Evolutionary conservation across 2,113 vertebrate species (phyloP).

Genomic region (Oceanodroma tethys): DNA sequence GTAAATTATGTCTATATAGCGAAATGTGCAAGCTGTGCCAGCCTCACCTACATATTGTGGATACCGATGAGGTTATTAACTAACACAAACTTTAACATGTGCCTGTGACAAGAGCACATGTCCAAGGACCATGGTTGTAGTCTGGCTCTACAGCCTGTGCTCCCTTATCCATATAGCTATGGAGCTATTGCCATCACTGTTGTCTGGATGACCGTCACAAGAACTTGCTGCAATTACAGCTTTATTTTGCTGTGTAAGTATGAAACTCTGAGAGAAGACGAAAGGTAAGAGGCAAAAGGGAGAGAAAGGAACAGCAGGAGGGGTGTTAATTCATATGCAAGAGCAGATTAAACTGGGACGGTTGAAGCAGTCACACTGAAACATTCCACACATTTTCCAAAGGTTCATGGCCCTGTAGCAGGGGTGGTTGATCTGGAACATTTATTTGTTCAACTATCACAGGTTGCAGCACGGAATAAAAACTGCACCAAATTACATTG

Average conservation of each 20-base stretch:
- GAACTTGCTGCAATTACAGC: not conserved
- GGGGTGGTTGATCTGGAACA: not conserved
- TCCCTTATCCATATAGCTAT: not conserved
- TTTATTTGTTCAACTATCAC: not conserved
- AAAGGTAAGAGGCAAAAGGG: not conserved
- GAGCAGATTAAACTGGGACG: not conserved
- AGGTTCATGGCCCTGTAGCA: not conserved
- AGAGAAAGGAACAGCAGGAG: not conserved
- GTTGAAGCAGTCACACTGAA: not conserved
- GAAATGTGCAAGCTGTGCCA: not conserved
- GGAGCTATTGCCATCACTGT: not conserved
- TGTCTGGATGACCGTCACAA: not conserved
- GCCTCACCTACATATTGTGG: not conserved
- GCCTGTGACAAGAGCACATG: not conserved
- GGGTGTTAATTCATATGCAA: not conserved
- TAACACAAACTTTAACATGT: not conserved
- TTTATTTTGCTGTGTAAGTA: not conserved
- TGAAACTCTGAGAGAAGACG: not conserved
- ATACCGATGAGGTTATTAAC: not conserved
- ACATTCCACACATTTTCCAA: not conserved
- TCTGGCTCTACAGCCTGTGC: not conserved
- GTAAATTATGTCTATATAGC: not conserved
- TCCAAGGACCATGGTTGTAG: not conserved
- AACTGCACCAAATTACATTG: not conserved
- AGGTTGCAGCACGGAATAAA: not conserved